Evolutionary conservation across 2,888 invertebrate species (phyloP), one percentile per base, ranked within the genome.

Genomic region (Caenorhabditis sp.): DNA sequence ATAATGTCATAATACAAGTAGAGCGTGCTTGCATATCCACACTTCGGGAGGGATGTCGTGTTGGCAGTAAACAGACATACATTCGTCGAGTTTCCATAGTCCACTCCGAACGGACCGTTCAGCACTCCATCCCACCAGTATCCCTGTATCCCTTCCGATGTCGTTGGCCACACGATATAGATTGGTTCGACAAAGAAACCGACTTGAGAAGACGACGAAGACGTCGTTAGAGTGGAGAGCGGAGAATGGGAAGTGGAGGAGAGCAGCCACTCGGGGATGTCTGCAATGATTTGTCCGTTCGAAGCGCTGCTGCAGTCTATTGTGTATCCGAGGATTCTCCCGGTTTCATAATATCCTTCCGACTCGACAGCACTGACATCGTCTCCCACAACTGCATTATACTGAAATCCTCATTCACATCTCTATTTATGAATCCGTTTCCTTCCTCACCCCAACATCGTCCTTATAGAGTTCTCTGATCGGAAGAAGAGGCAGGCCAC

Each of bases 281-380:
- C 35, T 2, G 45, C 35, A 2, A 46, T 11, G 15, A 56, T 17
- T 11, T 43, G 24, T n/a, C 65, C 65, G 13, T 65, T 37, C 17
- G 35, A 37, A 24, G 65, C 55, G 26, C 35, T 9, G 7, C 13
- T 17, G 32, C 65, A 65, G 17, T 55, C 55, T 2, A 65, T 56
- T 4, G 65, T 55, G 55, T 48, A 65, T n/a, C 65, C 65, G 20
- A 65, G 53, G 11, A 65, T 22, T 5, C 53, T 55, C n/a, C 65
- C 65, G 15, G 65, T 65, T 27, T 30, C 26, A 0, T 2, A 15
- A 46, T 35, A 65, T 27, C 65, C 65, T 20, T 35, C 17, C 17
- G 55, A 45, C 7, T 17, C 17, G 1, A 62, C 32, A 15, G 17
- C 30, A 17, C 2, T 5, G 43, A 45, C 53, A 22, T 55, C 46